Percentiles rank a stretch among this genome's conserved stretches.
Evolutionary conservation across 2,888 invertebrate genomes (phyloP).

Genomic region (Pimpla rufipes): DNA sequence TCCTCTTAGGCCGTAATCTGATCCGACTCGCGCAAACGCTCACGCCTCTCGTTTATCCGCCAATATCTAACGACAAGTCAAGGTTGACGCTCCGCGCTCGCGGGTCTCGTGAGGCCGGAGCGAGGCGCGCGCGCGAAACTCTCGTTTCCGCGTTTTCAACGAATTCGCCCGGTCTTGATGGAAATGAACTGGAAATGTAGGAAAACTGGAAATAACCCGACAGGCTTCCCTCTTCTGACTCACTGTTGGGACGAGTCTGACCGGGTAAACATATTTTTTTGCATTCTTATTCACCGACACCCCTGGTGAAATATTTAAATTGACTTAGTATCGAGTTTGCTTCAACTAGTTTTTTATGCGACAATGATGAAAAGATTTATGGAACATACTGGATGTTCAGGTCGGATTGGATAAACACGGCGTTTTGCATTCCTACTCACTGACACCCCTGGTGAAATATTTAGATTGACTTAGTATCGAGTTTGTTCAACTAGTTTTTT

Average conservation of each 20-base stretch:
- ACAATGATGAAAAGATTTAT: too few relatives aligned
- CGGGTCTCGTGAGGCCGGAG: too few relatives aligned
- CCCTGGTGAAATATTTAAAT: too few relatives aligned
- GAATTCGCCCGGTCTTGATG: background rate
- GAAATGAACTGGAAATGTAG: background rate
- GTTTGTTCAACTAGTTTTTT: too few relatives aligned
- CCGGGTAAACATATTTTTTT: too few relatives aligned
- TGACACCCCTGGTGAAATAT: too few relatives aligned
- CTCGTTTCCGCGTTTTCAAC: background rate
- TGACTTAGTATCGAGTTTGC: background rate
- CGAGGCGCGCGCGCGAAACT: too few relatives aligned
- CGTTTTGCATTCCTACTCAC: background rate
- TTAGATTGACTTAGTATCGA: background rate
- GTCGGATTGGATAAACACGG: background rate
- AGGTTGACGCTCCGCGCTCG: background rate
- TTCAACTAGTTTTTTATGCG: too few relatives aligned
- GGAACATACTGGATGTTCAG: too few relatives aligned
- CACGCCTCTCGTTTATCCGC: conserved; percentile 45
- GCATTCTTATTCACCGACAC: too few relatives aligned
- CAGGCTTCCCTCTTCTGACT: background rate
- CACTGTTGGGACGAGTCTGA: background rate
- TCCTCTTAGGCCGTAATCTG: conserved; percentile 53
- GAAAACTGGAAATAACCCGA: too few relatives aligned
- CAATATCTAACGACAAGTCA: conserved; percentile 10
- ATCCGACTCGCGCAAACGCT: conserved; percentile 29